Evolutionary conservation across 2,113 vertebrate species (phyloP), one percentile per base, ranked within the genome.

Genomic region (Laticauda colubrina): DNA sequence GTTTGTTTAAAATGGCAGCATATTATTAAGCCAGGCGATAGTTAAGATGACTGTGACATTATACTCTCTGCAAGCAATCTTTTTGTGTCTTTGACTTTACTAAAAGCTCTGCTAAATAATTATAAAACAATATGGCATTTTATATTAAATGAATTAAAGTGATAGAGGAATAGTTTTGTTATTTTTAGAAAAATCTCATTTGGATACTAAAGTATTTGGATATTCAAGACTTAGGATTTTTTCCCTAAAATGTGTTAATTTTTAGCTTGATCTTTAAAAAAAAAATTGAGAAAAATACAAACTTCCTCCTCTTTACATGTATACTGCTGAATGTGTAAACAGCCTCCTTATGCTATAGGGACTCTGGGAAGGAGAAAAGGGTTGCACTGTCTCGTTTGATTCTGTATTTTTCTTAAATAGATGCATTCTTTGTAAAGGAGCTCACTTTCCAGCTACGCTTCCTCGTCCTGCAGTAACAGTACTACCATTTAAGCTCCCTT

Each of bases 391-490:
- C 15, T 29, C 39, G 85, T 88, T 75, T 45, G 24, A 0, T 61
- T 94, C 45, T 94, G 90, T 94, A 10, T 96, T 95, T 96, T 88
- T 85, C 91, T 91, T 89, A 48, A 34, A n/a, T 97, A 99, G 99
- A 97, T 99, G 99, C 92, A 99, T 99, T 94, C 99, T 98, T 0
- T 99, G 99, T 92, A 99, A 99, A 98, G 99, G 99, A 90, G 98
- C 99, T 20, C 97, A 98, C 0, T 99, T 98, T 91, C 99, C 99
- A 26, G 98, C 99, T 21, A 99, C 99, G 0, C 98, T 99, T 39
- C 99, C 99, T 51, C 98, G 99, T 12, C 99, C 99, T 2, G 98
- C 99, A 0, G 98, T 99, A 69, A 98, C 98, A 23, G 95, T 99
- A 94, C 96, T 99, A 91, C 95, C 99, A 85, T 99, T 99, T 95